Evolutionary conservation across 2,113 vertebrate genomes (phyloP), one percentile per base, ranked within the genome.

Genomic region (Seriola rivoliana): DNA sequence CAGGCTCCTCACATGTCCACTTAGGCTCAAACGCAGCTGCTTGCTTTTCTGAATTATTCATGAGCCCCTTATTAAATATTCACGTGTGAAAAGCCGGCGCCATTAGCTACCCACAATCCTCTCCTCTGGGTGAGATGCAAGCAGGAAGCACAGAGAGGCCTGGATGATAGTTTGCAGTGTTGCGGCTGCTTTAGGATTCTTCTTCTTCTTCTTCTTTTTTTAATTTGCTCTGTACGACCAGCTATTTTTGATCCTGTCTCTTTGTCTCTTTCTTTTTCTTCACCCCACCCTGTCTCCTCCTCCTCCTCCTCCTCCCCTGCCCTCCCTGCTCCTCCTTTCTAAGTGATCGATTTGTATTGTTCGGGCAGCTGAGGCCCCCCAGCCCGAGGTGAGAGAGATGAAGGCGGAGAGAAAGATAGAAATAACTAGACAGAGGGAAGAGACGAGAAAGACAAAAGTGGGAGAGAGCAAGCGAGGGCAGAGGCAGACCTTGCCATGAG

Each of bases 1-100:
- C 63, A 29, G 80, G 76, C 85, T 91, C 87, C 90, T 92, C 88
- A 82, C 86, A 89, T 88, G 92, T 92, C 90, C 91, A 93, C 91
- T 93, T 92, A 88, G 86, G 75, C 90, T 90, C 94, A 93, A 93
- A 93, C 84, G 71, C 93, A 92, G 90, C 89, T 93, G 91, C 90
- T 92, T 91, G 89, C 92, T 90, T 72, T 70, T 82, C 58, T 95
- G 86, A 92, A 93, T 95, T 91, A 95, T 95, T 93, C 90, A 95
- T 91, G 78, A 93, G 68, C 62, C 16, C 68, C 23, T 90, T 80
- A 90, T 95, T 84, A 94, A 95, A 92, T 95, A 95, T 95, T 94
- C 90, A 95, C 92, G 76, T 93, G 92, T 93, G 92, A 90, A 92
- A 93, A 89, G 88, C 78, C 62, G 54, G 87, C n/a, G 48, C 88